Percentiles rank a stretch among this genome's conserved stretches.
Evolutionary conservation across 2,113 vertebrate genomes (phyloP).

Genomic region (Macquaria australasica): DNA sequence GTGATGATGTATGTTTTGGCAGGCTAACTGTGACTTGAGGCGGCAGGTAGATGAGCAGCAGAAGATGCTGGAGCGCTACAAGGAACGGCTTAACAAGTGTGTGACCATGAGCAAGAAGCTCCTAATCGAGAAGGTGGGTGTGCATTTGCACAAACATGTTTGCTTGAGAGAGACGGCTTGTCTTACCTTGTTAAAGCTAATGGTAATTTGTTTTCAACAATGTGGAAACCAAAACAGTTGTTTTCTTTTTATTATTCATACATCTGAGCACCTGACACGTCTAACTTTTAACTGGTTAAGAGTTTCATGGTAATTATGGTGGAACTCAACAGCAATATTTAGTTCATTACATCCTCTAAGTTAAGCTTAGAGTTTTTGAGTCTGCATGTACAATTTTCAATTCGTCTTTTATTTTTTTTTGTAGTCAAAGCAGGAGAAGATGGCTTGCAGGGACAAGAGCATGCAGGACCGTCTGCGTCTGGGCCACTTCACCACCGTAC

Average conservation of each 20-base stretch:
- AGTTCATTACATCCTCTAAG: background rate
- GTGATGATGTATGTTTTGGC: slow-evolving; percentile 32
- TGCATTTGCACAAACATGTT: background rate
- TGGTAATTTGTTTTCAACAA: background rate
- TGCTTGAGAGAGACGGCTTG: background rate
- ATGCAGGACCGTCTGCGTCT: slow-evolving; percentile 96
- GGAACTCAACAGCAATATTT: background rate
- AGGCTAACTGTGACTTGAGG: slow-evolving; percentile 96
- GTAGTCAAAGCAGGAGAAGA: slow-evolving; percentile 96
- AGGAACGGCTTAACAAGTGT: slow-evolving; percentile 96
- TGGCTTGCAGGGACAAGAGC: slow-evolving; percentile 95
- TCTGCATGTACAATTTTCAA: background rate
- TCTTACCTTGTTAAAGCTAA: background rate
- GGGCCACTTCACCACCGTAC: slow-evolving; percentile 95
- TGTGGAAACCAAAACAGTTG: background rate
- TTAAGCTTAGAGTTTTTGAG: background rate
- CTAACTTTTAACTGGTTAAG: background rate
- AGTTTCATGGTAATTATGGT: background rate
- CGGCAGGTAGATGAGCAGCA: slow-evolving; percentile 96
- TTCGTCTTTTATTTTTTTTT: background rate
- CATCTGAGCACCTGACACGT: background rate
- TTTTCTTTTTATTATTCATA: background rate
- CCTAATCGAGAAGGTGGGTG: slow-evolving; percentile 94
- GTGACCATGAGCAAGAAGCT: slow-evolving; percentile 98
- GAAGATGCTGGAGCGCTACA: slow-evolving; percentile 95